Percentiles rank a stretch among this genome's conserved stretches.
These are phyloP conservation scores for Xiphophorus birchmanni DNA, from an alignment of 2,797 vertebrate genomes.

Conservation along the genomic window DNA sequence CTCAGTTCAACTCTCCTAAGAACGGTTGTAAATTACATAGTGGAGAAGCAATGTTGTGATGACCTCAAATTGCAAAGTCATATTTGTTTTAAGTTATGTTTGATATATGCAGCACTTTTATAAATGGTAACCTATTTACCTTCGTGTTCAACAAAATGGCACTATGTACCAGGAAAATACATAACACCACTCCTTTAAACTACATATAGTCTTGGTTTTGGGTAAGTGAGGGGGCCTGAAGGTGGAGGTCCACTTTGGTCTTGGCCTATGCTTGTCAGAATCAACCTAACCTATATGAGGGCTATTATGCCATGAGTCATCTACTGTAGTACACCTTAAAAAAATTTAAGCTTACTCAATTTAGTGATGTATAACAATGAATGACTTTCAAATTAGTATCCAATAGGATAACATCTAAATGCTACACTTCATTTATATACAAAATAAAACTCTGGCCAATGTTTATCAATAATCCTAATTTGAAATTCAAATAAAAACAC, in stretches of 20 bases:
- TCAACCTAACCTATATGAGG: neutral
- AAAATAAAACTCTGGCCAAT: neutral
- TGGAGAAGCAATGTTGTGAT: too few relatives aligned
- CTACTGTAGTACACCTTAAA: neutral
- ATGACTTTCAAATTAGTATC: neutral
- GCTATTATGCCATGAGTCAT: neutral
- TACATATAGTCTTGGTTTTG: neutral
- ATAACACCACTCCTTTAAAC: neutral
- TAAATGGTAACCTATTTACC: neutral
- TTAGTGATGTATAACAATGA: neutral
- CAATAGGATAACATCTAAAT: neutral
- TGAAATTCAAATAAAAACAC: conserved; percentile 5
- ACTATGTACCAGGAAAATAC: neutral
- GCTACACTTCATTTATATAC: neutral
- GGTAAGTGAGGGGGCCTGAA: neutral
- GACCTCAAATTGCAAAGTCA: neutral
- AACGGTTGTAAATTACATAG: too few relatives aligned
- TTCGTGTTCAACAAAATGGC: neutral
- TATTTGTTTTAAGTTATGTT: neutral
- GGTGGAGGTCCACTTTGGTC: neutral
- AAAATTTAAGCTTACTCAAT: neutral
- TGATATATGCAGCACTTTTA: neutral
- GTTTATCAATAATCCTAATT: conserved; percentile 13
- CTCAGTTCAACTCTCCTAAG: too few relatives aligned
- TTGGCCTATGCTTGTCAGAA: neutral